Base-by-base conservation (phyloP, 37 sponge, comb jelly and placozoan species). In the Agelas oroides region DNA sequence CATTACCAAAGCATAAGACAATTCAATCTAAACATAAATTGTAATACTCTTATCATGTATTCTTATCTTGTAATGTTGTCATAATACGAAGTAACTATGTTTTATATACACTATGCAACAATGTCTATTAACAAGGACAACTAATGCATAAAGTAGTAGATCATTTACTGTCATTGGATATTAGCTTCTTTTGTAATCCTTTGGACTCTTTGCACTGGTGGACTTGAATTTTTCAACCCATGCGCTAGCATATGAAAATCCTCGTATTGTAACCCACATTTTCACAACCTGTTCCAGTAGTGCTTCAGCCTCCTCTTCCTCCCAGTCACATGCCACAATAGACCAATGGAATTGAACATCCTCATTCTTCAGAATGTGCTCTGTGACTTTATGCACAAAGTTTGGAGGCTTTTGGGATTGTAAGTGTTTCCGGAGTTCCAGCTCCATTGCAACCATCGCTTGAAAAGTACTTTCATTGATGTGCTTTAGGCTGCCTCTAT, bases 191-290 rank as follows among this genome's bases (percentile, higher is more conserved):
- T 13, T 34, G 31, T 32, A 69, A 30, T 11, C 34, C 70, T 32
- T 69, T 69, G 37, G 34, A 33, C 70, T 69, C 27, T 25, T 69
- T 69, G 31, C 12, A 25, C 34, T 69, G 5, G 37, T 5, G 27
- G 34, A 31, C 70, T 36, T 69, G 62, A 27, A 61, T 25, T 61
- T 25, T 31, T 68, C 69, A 24, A 8, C 28, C 69, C 69, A 68
- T 5, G 70, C 70, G 16, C 70, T 27, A 57, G 77, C 63, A 39
- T 56, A 37, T 21, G 78, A 85, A 36, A 85, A 85, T 77, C 86
- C 78, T 59, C 86, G 23, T 19, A 85, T 59, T 66, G 86, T 85
- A 27, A 85, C 31, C 77, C 71, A 85, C 24, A 85, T 40, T 56
- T 73, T 37, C 14, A 69, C 67, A 25, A 77, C 30, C 65, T 77